phyloP scores from a whole-genome alignment of 1,140 invertebrate species.

The Episyrphus balteatus region DNA sequence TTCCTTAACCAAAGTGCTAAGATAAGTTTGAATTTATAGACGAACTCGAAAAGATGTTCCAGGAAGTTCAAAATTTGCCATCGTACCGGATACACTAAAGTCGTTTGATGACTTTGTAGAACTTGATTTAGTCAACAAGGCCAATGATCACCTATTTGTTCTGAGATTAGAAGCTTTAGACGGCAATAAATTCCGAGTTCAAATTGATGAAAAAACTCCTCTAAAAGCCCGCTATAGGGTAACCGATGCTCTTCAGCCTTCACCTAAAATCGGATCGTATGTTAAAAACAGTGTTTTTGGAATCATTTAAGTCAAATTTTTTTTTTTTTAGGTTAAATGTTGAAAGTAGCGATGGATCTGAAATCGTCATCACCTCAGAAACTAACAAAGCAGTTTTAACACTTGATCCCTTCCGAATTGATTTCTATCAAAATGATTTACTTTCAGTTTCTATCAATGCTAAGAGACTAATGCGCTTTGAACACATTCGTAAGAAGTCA shows the following conservation, averaged over 20 bases:
- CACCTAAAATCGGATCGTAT: conserved; percentile 58
- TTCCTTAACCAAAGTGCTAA: not conserved
- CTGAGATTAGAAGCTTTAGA: conserved; percentile 61
- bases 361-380: conserved; percentile 44
- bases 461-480: conserved; percentile 80
- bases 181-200: conserved; percentile 68
- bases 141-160: conserved; percentile 48
- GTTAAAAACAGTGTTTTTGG: not conserved
- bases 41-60: conserved; percentile 60
- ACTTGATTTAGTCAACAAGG: conserved; percentile 60
- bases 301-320: not conserved
- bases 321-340: conserved; percentile 15
- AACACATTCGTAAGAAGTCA: conserved; percentile 70
- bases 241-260: conserved; percentile 59
- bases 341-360: conserved; percentile 14
- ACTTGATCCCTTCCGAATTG: conserved; percentile 70
- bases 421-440: conserved; percentile 64
- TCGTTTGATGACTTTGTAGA: conserved; percentile 52
- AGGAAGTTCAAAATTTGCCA: conserved; percentile 54
- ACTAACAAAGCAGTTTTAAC: conserved; percentile 60
- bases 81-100: conserved; percentile 57
- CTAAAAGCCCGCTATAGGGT: conserved; percentile 70
- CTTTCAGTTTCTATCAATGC: conserved; percentile 78
- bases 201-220: conserved; percentile 74
- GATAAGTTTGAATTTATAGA: conserved; percentile 39